phyloP scores from a whole-genome alignment of 2,113 vertebrate genomes.

The Phodopus roborovskii region DNA sequence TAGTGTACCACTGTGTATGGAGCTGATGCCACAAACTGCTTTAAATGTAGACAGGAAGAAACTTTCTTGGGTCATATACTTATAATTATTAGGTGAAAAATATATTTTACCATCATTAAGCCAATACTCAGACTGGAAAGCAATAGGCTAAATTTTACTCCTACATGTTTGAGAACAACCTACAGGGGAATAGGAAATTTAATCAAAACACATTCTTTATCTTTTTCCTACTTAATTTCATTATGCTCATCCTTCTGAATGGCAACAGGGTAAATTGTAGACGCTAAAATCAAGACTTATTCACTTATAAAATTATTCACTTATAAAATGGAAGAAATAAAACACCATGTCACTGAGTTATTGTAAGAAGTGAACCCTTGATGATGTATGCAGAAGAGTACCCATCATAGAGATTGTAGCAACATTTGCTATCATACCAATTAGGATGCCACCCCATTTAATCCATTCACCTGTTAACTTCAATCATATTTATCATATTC shows the following conservation, averaged over 20 bases:
- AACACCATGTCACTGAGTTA: neutral
- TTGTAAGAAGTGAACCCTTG: neutral
- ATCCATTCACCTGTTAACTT: neutral
- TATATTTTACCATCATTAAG: neutral
- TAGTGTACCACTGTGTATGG: neutral
- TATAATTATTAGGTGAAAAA: neutral
- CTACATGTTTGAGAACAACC: rapidly evolving
- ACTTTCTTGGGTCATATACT: neutral
- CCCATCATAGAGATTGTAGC: neutral
- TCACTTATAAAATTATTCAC: neutral
- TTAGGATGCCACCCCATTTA: neutral
- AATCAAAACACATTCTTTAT: neutral
- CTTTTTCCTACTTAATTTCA: neutral
- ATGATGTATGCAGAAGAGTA: too few species aligned
- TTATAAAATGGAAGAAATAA: neutral
- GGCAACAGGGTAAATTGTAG: rapidly evolving
- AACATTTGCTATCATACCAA: neutral
- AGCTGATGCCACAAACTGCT: rapidly evolving
- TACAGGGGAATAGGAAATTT: neutral
- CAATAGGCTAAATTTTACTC: neutral
- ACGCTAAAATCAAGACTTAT: neutral
- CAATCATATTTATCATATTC: too few species aligned
- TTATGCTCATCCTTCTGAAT: neutral
- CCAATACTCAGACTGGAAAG: neutral
- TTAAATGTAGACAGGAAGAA: neutral